phyloP scores from a whole-genome alignment of 2,888 invertebrate species.

The Caenorhabditis sinica region DNA sequence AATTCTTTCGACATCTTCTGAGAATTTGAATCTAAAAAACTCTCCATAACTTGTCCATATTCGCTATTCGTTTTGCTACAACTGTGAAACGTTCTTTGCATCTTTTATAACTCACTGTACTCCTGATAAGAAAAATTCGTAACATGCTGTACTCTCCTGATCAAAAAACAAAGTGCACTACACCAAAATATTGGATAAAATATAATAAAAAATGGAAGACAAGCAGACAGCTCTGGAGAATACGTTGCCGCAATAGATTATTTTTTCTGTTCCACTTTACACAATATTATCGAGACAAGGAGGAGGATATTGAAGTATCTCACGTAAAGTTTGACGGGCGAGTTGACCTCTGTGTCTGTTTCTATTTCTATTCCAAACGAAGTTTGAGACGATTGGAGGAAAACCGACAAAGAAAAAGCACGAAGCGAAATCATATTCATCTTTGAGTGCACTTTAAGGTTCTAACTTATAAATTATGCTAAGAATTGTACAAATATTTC shows the following conservation, averaged over 20 bases:
- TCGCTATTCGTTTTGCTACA: no score
- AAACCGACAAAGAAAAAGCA: neutral
- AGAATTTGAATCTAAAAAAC: no score
- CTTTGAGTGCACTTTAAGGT: no score
- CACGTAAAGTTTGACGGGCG: slow-evolving; percentile 41
- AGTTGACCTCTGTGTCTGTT: slow-evolving; percentile 38
- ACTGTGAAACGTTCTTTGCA: neutral
- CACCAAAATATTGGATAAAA: neutral
- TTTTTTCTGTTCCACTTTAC: slow-evolving; percentile 55
- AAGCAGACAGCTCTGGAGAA: slow-evolving; percentile 3
- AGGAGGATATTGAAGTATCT: slow-evolving; percentile 45
- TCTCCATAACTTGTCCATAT: no score
- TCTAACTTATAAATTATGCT: no score
- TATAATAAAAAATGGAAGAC: neutral
- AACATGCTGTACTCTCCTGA: neutral
- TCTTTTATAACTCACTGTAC: neutral
- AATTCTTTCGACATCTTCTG: no score
- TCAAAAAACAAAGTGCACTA: neutral
- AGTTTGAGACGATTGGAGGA: slow-evolving; percentile 5
- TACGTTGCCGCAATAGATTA: slow-evolving; percentile 2
- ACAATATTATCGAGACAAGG: slow-evolving; percentile 3
- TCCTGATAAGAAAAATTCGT: neutral
- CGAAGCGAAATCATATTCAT: neutral
- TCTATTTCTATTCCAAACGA: slow-evolving; percentile 16
- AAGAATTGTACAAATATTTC: no score